phyloP scores from a whole-genome alignment of 2,113 vertebrate genomes.

The Bambusicola thoracicus region DNA sequence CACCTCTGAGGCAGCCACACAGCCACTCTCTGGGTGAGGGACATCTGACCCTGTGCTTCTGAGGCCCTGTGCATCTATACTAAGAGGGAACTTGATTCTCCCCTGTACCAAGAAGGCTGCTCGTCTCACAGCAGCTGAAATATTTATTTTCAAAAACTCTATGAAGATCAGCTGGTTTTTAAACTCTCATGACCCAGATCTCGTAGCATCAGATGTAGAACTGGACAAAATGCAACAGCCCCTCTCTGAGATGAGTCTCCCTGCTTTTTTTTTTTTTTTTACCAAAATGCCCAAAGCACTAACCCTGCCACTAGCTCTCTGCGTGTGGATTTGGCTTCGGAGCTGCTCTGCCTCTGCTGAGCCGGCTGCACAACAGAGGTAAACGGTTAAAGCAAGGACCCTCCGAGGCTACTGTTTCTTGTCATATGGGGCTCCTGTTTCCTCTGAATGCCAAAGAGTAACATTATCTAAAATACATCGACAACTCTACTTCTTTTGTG shows the following conservation, averaged over 20 bases:
- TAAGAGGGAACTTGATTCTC: background rate
- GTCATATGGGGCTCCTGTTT: background rate
- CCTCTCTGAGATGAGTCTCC: background rate
- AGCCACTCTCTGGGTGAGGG: background rate
- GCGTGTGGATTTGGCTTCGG: background rate
- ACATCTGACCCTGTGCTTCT: background rate
- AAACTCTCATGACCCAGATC: background rate
- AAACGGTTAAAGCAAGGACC: background rate
- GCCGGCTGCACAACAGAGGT: background rate
- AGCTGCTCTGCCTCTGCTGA: conserved; percentile 11
- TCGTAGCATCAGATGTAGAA: background rate
- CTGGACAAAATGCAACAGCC: background rate
- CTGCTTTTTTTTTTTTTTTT: background rate
- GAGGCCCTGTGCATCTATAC: background rate
- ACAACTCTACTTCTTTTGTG: conserved; percentile 45
- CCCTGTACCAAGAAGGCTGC: background rate
- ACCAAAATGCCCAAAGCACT: background rate
- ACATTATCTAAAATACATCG: conserved; percentile 23
- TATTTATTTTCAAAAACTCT: background rate
- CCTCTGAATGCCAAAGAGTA: conserved; percentile 17
- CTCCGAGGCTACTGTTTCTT: background rate
- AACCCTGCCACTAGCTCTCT: background rate
- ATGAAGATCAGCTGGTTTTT: background rate
- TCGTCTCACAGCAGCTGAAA: background rate
- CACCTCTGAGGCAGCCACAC: background rate